phyloP scores from a whole-genome alignment of 2,113 vertebrate genomes.

The Anser brachyrhynchus region DNA sequence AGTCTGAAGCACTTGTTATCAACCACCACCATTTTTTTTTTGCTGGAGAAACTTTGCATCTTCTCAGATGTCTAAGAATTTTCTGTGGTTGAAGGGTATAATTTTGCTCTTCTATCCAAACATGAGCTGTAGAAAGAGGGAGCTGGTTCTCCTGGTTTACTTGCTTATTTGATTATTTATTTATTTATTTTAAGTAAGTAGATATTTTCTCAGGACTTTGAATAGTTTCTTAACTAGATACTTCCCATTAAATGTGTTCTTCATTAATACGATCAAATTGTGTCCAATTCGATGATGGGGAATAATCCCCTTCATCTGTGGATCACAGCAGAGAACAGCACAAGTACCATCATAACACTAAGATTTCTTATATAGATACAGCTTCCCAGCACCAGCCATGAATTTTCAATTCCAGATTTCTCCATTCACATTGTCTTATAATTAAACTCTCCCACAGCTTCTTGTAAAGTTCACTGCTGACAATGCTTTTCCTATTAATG shows the following conservation, averaged over 20 bases:
- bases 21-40: not conserved
- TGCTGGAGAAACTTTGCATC: slow-evolving; percentile 1
- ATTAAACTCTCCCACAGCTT: not conserved
- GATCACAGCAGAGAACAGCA: not conserved
- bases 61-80: not conserved
- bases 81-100: not conserved
- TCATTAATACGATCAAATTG: not conserved
- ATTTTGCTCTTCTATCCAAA: not conserved
- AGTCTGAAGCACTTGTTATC: slow-evolving; percentile 4
- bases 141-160: not conserved
- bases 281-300: not conserved
- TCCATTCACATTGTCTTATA: not conserved
- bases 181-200: not conserved
- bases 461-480: not conserved
- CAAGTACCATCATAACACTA: not conserved
- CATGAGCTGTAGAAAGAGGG: not conserved
- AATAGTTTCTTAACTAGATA: not conserved
- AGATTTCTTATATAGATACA: not conserved
- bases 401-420: not conserved
- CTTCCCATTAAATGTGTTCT: not conserved
- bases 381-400: not conserved
- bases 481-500: not conserved
- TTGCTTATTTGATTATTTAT: not conserved
- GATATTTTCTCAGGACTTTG: not conserved
- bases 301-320: not conserved